phyloP scores from a whole-genome alignment of 2,888 invertebrate genomes.

The Drosophila melanosoma region DNA sequence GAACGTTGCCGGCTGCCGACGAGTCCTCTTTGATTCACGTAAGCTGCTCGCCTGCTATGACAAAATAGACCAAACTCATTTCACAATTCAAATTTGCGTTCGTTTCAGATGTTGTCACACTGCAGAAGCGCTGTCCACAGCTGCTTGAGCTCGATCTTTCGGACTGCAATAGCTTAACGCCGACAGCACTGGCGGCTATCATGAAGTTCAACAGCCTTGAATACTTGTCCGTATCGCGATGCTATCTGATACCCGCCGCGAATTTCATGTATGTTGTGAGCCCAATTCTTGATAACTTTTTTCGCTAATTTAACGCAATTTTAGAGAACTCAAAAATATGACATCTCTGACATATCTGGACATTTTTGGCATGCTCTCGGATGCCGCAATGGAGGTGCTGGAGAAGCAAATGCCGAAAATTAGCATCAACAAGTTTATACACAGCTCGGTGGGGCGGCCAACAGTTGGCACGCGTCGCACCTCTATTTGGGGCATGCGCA shows the following conservation, averaged over 20 bases:
- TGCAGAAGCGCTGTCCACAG: constrained; percentile 89
- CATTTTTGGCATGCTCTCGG: constrained; percentile 92
- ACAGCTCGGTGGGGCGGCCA: constrained; percentile 95
- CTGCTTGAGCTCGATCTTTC: constrained; percentile 95
- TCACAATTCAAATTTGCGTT: neutral
- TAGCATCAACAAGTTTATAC: constrained; percentile 90
- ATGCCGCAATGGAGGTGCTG: constrained; percentile 86
- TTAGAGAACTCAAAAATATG: constrained; percentile 86
- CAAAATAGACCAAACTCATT: neutral
- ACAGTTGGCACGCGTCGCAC: constrained; percentile 95
- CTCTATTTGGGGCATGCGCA: constrained; percentile 95
- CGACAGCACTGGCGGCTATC: constrained; percentile 87
- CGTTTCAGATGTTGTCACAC: constrained; percentile 88
- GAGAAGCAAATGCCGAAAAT: constrained; percentile 87
- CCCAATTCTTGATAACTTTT: neutral
- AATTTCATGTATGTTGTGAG: constrained; percentile 88
- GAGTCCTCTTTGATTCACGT: constrained; percentile 91
- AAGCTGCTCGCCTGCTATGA: constrained; percentile 81
- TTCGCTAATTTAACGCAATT: neutral
- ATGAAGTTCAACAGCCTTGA: constrained; percentile 88
- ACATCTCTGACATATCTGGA: constrained; percentile 90
- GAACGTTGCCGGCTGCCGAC: constrained; percentile 93
- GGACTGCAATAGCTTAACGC: constrained; percentile 91
- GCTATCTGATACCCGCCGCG: constrained; percentile 90
- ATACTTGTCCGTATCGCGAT: constrained; percentile 92